These are phyloP conservation scores for Callipepla californica DNA, from an alignment of 2,113 vertebrate species.

Conservation along the genomic window DNA sequence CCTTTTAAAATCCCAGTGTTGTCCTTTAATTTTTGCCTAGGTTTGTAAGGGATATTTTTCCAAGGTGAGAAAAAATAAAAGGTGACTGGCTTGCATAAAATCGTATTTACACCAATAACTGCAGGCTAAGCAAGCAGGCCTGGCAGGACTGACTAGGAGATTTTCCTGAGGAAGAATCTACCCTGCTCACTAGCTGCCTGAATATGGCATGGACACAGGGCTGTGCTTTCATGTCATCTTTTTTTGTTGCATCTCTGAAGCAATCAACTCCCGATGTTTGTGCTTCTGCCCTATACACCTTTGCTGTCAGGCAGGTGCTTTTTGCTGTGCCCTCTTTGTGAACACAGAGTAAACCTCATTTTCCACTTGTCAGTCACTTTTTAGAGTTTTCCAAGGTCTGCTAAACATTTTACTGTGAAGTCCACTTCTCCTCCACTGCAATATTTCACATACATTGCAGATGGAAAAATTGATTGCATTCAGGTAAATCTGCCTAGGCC, in stretches of 20 bases:
- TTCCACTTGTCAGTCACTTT: neutral
- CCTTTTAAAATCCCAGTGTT: neutral
- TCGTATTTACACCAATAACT: neutral
- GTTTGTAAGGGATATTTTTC: neutral
- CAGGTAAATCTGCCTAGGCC: neutral
- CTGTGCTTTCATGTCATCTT: neutral
- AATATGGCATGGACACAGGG: neutral
- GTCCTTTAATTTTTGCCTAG: neutral
- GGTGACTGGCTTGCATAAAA: neutral
- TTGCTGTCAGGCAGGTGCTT: neutral
- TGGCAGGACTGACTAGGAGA: neutral
- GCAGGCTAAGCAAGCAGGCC: neutral
- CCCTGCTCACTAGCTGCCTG: neutral
- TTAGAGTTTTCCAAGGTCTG: neutral
- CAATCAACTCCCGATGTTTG: neutral
- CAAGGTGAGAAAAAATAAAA: neutral
- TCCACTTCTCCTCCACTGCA: neutral
- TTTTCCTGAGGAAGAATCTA: neutral
- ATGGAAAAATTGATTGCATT: neutral
- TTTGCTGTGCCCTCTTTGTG: neutral
- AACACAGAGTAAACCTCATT: neutral
- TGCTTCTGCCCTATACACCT: neutral
- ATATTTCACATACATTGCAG: neutral
- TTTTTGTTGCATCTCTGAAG: neutral
- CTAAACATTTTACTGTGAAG: neutral